Evolutionary conservation across 2,113 vertebrate species (phyloP), one percentile per base, ranked within the genome.

Genomic region (Apeltes quadracus): DNA sequence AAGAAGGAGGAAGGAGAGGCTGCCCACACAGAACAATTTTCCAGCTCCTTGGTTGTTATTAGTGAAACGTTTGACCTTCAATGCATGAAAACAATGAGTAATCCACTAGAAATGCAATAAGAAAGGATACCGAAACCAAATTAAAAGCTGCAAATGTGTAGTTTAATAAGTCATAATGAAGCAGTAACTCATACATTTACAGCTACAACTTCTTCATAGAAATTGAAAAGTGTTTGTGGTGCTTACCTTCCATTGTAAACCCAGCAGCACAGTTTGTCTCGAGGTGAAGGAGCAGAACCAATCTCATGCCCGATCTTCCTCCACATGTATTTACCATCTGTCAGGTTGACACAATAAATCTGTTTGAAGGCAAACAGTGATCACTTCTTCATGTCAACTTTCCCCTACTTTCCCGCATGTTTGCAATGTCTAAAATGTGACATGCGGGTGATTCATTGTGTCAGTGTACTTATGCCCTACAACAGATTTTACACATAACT

Each of bases 181-280:
- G 23, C 39, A 27, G 15, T 44, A 27, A 15, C 20, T 65, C 11
- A 43, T 69, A 9, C 34, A 1, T 27, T 12, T 13, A 44, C 27
- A 48, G 16, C 38, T 11, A 10, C 25, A 61, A 23, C 32, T 48
- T 38, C 8, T 11, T 12, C 46, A 4, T 29, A 9, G 27, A 67
- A 15, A 43, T 2, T 32, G 10, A 36, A 1, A 16, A 1, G 32
- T 29, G 50, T 29, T 57, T 13, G 41, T 20, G 4, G 12, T 20
- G 2, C 63, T 79, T 87, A 98, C 97, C 92, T 94, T 92, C 94
- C 93, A 68, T 95, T 93, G 78, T 97, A 93, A 59, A 97, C 95
- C 97, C 97, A 98, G 92, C 96, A 98, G 83, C 96, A 96, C 69
- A 97, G 93, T 81, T 98, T 98, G 90, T 98, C 96, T 84, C 96